phyloP scores from a whole-genome alignment of 92 coral and sea anemone genomes.

The Plumapathes pennacea region DNA sequence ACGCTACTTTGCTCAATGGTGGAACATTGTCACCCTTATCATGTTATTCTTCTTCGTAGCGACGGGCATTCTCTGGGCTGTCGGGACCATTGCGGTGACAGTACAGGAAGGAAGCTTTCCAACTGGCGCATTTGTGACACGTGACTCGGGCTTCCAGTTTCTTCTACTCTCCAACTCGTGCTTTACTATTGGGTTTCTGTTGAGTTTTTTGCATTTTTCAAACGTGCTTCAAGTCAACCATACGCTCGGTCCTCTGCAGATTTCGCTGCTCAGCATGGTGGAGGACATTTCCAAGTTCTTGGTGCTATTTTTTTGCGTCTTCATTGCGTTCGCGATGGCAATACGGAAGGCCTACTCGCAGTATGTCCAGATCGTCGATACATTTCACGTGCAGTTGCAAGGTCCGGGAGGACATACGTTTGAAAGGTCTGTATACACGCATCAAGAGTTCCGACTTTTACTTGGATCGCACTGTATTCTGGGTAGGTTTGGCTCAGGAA shows the following conservation, averaged over 20 bases:
- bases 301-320: constrained; percentile 54
- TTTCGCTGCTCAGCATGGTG: constrained; percentile 73
- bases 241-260: constrained; percentile 73
- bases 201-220: constrained; percentile 71
- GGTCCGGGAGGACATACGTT: constrained; percentile 9
- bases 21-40: constrained; percentile 74
- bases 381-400: constrained; percentile 25
- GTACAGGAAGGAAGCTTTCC: background rate
- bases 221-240: constrained; percentile 62
- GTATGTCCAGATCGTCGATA: constrained; percentile 22
- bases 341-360: constrained; percentile 63
- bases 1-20: constrained; percentile 77
- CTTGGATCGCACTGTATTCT: background rate
- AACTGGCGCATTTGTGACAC: constrained; percentile 3
- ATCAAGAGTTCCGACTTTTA: too few relatives aligned
- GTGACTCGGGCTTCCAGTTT: constrained; percentile 48
- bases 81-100: constrained; percentile 45
- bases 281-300: constrained; percentile 72
- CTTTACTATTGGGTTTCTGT: constrained; percentile 68
- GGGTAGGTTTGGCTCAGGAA: background rate
- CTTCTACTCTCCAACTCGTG: constrained; percentile 57
- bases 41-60: constrained; percentile 67
- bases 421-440: constrained; percentile 25
- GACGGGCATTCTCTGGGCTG: constrained; percentile 66
- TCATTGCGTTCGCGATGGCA: constrained; percentile 67